phyloP scores from a whole-genome alignment of 2,888 invertebrate species.

The Geotrupes spiniger region DNA sequence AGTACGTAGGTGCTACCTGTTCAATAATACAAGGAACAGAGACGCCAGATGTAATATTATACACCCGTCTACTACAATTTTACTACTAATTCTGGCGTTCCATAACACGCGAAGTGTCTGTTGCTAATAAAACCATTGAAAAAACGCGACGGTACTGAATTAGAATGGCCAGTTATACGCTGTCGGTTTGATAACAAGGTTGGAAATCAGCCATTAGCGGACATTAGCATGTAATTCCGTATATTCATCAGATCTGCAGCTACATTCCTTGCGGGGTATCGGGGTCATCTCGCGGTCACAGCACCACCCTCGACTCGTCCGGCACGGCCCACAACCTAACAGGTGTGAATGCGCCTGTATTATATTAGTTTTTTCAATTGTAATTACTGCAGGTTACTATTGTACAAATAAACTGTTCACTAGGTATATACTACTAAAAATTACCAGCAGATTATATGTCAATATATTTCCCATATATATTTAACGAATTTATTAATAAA shows the following conservation, averaged over 20 bases:
- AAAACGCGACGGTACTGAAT: constrained; percentile 9
- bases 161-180: constrained; percentile 4
- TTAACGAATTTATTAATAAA: too few species aligned
- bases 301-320: constrained; percentile 33
- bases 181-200: constrained; percentile 29
- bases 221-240: constrained; percentile 41
- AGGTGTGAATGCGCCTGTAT: constrained; percentile 9
- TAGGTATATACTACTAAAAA: too few species aligned
- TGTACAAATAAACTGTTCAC: too few species aligned
- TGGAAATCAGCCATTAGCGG: constrained; percentile 35
- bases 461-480: too few species aligned
- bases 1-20: constrained; percentile 12
- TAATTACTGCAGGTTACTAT: too few species aligned
- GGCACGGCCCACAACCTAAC: constrained; percentile 15
- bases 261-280: constrained; percentile 39
- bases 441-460: too few species aligned
- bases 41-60: constrained; percentile 2
- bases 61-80: constrained; percentile 2
- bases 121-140: constrained; percentile 18
- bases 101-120: constrained; percentile 14
- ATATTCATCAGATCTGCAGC: constrained; percentile 38
- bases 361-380: neutral
- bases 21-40: neutral
- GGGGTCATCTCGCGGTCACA: constrained; percentile 39
- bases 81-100: constrained; percentile 6